Evolutionary conservation across 1,140 invertebrate species (phyloP).

Genomic region (Caenorhabditis briggsae): DNA sequence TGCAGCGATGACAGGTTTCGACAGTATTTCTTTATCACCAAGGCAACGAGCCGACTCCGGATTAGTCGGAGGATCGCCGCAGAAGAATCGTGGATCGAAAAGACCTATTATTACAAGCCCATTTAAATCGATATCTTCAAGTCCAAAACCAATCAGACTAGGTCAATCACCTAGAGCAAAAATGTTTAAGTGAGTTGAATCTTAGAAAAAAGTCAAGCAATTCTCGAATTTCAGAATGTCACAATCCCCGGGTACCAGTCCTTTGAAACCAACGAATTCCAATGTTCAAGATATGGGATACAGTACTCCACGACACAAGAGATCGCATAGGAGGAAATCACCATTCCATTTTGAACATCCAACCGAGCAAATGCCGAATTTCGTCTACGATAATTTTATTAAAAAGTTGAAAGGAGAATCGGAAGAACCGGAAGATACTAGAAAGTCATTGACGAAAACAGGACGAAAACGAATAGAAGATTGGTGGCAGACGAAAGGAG

Average conservation of each 20-base stretch:
- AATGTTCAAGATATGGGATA: neutral
- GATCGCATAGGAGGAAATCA: neutral
- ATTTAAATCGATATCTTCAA: conserved; percentile 16
- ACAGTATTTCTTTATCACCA: conserved; percentile 8
- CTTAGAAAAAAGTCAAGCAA: neutral
- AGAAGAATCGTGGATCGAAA: conserved; percentile 16
- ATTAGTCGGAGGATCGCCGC: neutral
- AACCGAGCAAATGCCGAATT: neutral
- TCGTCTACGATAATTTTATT: neutral
- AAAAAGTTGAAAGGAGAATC: neutral
- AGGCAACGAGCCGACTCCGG: conserved; percentile 4
- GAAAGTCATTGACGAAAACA: neutral
- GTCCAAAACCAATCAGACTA: neutral
- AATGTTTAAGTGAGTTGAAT: neutral
- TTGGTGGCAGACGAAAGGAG: conserved; percentile 31
- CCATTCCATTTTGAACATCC: conserved; percentile 16
- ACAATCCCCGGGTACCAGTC: neutral
- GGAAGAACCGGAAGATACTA: neutral
- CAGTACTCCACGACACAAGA: neutral
- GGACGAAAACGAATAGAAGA: conserved; percentile 36
- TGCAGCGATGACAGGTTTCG: neutral
- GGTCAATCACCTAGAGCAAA: conserved; percentile 3
- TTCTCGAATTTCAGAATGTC: conserved; percentile 9
- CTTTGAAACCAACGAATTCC: neutral
- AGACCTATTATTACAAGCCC: conserved; percentile 11